Conservation (phyloP, 2,888 invertebrate species). For the Balanococcus diminutus region DNA sequence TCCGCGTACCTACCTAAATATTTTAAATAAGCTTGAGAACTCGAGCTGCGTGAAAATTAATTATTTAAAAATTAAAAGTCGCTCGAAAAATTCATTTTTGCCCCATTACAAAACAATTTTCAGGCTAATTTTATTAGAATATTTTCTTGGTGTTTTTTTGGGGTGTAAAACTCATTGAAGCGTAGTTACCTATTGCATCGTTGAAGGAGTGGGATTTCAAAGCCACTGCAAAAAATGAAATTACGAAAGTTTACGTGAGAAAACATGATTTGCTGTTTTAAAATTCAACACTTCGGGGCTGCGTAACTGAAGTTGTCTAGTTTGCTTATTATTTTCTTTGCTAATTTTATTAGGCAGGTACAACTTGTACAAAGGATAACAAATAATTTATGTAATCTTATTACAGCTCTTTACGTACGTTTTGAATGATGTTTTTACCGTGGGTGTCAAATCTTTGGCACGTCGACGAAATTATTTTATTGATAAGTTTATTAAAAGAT, state of each 20-base stretch:
- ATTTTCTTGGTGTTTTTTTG: neutral
- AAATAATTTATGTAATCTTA: neutral
- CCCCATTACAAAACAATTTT: neutral
- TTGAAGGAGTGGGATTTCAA: neutral
- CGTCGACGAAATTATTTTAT: no score
- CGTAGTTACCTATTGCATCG: neutral
- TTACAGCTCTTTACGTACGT: neutral
- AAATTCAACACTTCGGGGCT: neutral
- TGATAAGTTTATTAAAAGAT: no score
- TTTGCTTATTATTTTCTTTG: slow-evolving; percentile 16
- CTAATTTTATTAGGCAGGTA: neutral
- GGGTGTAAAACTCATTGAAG: neutral
- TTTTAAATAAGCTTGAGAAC: no score
- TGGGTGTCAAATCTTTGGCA: no score
- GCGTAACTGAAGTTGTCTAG: neutral
- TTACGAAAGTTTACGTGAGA: slow-evolving; percentile 1
- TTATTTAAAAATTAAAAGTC: neutral
- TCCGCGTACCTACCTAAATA: no score
- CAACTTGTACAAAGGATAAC: slow-evolving; percentile 3
- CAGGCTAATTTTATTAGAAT: neutral
- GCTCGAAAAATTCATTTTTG: neutral
- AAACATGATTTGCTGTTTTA: slow-evolving; percentile 19
- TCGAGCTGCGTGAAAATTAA: neutral
- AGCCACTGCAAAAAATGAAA: neutral
- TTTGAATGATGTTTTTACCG: neutral